phyloP scores from a whole-genome alignment of 2,888 invertebrate species.

The Pristionchus arcanus region DNA sequence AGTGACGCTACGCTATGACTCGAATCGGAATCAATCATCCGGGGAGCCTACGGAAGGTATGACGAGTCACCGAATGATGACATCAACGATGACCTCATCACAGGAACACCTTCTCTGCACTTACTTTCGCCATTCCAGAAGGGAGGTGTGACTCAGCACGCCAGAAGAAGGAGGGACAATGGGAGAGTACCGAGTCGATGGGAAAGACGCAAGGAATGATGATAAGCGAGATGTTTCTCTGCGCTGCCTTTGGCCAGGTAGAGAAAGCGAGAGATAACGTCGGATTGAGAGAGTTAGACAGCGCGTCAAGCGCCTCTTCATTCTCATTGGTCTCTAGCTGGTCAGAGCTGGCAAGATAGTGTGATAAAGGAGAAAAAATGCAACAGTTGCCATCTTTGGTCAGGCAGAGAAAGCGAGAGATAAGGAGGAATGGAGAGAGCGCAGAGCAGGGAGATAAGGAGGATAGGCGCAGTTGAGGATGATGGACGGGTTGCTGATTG shows the following conservation, averaged over 20 bases:
- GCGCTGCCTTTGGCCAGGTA: too few relatives aligned
- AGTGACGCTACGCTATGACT: too few relatives aligned
- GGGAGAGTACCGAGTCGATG: background rate
- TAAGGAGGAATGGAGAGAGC: background rate
- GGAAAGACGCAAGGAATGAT: background rate
- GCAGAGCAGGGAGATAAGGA: background rate
- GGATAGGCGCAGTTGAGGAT: background rate
- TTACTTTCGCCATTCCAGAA: background rate
- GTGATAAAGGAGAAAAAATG: too few relatives aligned
- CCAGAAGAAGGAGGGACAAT: background rate
- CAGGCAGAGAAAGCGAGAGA: background rate
- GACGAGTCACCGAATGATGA: background rate
- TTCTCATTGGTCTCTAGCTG: background rate
- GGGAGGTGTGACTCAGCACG: background rate
- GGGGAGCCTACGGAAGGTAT: background rate
- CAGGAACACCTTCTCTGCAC: background rate
- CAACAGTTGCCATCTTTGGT: background rate
- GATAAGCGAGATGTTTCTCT: background rate
- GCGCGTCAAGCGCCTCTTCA: background rate
- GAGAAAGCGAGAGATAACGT: too few relatives aligned
- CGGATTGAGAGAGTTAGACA: too few relatives aligned
- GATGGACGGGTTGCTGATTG: background rate
- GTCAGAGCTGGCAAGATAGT: background rate
- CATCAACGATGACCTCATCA: background rate
- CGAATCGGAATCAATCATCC: too few relatives aligned